Conservation (phyloP, 2,797 vertebrate genomes). For the Melanotaenia pygmaea region DNA sequence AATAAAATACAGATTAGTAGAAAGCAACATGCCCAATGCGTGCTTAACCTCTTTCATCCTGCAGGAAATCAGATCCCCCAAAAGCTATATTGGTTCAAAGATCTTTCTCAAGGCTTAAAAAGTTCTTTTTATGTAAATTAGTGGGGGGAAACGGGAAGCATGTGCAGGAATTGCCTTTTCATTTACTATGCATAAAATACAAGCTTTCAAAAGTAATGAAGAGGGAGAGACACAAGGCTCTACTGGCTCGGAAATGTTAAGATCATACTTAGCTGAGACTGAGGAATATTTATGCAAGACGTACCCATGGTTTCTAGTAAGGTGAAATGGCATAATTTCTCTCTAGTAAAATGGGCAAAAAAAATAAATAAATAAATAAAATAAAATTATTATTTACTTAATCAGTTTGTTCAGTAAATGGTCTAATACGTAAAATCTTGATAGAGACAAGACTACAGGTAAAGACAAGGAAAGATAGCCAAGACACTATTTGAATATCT, state of each 20-base stretch:
- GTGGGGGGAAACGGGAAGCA: neutral
- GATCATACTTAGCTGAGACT: neutral
- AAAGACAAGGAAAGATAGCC: neutral
- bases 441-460: too few species aligned
- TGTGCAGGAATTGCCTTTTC: neutral
- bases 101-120: neutral
- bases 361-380: too few species aligned
- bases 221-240: neutral
- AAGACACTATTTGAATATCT: neutral
- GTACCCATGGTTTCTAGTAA: neutral
- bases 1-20: neutral
- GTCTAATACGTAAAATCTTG: too few species aligned
- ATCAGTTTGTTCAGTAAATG: too few species aligned
- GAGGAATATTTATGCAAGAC: neutral
- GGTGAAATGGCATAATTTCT: neutral
- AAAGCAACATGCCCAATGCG: neutral
- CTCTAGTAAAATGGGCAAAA: neutral
- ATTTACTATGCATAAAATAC: neutral
- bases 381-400: too few species aligned
- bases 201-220: neutral
- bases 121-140: neutral
- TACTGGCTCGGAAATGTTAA: neutral
- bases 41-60: neutral
- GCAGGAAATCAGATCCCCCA: neutral
- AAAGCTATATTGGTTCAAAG: neutral